Percentiles rank a stretch among this genome's conserved stretches.
Evolutionary conservation across 2,797 vertebrate genomes (phyloP).

Genomic region (Onychomys torridus): DNA sequence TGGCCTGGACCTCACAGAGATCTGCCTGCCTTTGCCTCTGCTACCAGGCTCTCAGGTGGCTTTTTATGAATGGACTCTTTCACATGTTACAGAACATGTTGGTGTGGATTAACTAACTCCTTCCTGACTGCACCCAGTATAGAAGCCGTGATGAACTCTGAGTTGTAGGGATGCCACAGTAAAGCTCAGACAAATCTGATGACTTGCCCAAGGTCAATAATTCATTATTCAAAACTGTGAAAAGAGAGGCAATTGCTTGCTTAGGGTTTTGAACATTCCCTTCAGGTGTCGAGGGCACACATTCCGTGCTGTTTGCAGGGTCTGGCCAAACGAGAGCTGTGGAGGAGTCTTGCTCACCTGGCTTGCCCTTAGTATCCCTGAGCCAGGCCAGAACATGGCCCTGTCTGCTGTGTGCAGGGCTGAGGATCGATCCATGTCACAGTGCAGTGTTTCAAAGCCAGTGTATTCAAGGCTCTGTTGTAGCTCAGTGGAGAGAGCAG

Average conservation of each 20-base stretch:
- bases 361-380: neutral
- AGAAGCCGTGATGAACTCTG: neutral
- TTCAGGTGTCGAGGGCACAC: neutral
- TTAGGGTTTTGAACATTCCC: neutral
- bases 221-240: conserved; percentile 10
- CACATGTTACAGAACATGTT: conserved; percentile 26
- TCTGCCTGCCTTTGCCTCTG: neutral
- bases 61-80: neutral
- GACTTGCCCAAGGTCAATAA: conserved; percentile 55
- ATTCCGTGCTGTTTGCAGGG: neutral
- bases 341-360: neutral
- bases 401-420: neutral
- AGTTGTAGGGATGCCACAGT: neutral
- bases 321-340: neutral
- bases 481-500: conserved; percentile 59
- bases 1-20: neutral
- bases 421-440: neutral
- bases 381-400: neutral
- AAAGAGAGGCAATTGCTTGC: neutral
- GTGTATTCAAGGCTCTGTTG: neutral
- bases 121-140: neutral
- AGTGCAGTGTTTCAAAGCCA: conserved; percentile 54
- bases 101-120: neutral
- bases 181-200: neutral
- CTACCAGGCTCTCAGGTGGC: too few species aligned